Percentiles rank a stretch among this genome's conserved stretches.
phyloP scores from a whole-genome alignment of 2,888 invertebrate genomes.

The Conomelus anceps region DNA sequence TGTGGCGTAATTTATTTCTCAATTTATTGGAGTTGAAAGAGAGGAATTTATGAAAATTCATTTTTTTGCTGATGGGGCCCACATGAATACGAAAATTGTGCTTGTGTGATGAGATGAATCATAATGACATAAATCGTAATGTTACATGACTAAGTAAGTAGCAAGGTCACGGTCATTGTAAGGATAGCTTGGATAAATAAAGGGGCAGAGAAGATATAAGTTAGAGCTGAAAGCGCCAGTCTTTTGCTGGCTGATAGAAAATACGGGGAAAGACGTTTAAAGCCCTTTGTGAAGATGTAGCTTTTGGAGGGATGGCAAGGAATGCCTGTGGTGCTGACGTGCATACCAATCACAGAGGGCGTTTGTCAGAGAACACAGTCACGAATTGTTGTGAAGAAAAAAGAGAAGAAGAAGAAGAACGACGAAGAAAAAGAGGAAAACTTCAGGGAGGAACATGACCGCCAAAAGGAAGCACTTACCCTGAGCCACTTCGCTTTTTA shows the following conservation, averaged over 20 bases:
- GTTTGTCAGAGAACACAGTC: background rate
- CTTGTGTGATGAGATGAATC: too few species aligned
- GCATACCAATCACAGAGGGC: background rate
- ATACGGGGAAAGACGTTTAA: background rate
- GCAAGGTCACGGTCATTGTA: background rate
- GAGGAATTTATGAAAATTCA: too few species aligned
- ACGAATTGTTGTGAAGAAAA: background rate
- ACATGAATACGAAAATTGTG: too few species aligned
- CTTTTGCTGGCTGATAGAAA: background rate
- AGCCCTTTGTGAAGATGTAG: background rate
- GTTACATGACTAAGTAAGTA: too few species aligned
- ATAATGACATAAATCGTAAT: too few species aligned
- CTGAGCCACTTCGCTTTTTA: constrained; percentile 25
- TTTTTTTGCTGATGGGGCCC: too few species aligned
- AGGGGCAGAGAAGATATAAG: background rate
- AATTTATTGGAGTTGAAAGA: too few species aligned
- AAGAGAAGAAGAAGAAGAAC: background rate
- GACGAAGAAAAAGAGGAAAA: background rate
- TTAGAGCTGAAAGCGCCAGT: background rate
- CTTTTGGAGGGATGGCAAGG: background rate
- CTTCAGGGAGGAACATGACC: background rate
- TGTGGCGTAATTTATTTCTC: too few species aligned
- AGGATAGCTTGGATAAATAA: background rate
- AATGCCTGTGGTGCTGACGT: background rate
- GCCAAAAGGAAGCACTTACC: constrained; percentile 26